phyloP scores from a whole-genome alignment of 2,797 vertebrate genomes.

The Hypotaenidia okinawae region DNA sequence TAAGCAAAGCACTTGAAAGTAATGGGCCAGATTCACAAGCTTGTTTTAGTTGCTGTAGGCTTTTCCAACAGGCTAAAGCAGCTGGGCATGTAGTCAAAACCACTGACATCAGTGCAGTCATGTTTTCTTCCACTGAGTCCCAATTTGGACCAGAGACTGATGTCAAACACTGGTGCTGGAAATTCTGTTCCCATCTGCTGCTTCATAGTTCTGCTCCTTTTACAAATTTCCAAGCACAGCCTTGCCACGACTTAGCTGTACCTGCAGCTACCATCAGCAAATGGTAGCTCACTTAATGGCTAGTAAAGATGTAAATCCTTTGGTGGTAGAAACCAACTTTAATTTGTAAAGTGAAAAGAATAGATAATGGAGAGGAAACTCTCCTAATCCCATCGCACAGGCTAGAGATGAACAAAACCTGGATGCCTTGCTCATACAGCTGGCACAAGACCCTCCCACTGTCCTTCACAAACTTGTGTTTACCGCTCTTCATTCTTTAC shows the following conservation, averaged over 20 bases:
- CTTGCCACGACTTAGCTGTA: background rate
- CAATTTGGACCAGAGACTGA: background rate
- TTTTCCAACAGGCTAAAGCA: background rate
- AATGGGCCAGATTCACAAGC: background rate
- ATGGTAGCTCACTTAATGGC: background rate
- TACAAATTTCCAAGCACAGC: background rate
- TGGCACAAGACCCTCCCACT: background rate
- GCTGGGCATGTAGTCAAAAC: background rate
- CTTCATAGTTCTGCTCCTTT: background rate
- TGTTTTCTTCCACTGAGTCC: background rate
- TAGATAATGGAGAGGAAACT: background rate
- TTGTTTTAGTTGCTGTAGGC: background rate
- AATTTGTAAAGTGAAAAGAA: background rate
- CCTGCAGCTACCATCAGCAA: background rate
- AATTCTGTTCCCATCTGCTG: background rate
- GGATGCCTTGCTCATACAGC: background rate
- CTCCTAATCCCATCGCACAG: background rate
- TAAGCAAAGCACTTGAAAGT: background rate
- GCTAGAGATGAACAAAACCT: background rate
- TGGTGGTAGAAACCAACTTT: background rate
- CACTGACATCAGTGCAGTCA: background rate
- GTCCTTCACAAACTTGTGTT: background rate
- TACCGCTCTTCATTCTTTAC: background rate
- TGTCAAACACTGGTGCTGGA: background rate
- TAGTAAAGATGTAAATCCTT: background rate